Evolutionary conservation across 2,113 vertebrate species (phyloP), one percentile per base, ranked within the genome.

Genomic region (Megalops atlanticus): DNA sequence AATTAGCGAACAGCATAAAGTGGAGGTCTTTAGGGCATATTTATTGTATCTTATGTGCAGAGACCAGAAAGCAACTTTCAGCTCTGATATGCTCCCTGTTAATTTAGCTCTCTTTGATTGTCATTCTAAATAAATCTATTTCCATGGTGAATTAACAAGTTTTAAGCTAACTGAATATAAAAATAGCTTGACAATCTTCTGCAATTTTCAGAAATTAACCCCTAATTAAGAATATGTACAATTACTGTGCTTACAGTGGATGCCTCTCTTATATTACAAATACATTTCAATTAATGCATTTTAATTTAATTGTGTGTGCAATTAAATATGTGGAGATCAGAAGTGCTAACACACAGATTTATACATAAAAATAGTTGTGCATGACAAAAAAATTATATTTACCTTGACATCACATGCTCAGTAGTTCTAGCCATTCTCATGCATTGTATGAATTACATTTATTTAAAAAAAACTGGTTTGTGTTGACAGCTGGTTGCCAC

Each of bases 11-110:
- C 74, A 69, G 79, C 82, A 84, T 86, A 64, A 84, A 76, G 79
- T n/a, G 39, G 77, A 85, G 64, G 76, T 82, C 84, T 85, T 82
- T 69, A 40, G 83, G 85, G 83, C 69, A 81, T 84, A 86, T 79
- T 86, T 81, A 82, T 84, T 81, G 31, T 79, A 58, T 58, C 79
- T 70, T 79, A 77, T 80, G 77, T 49, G 54, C 27, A 83, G 47
- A 80, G 78, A 80, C 64, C 81, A 75, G 68, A 58, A 68, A 81
- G 68, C 45, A 27, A n/a, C 10, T 73, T 77, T 68, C 31, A 24
- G 24, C 64, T 85, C 52, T 54, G 70, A 64, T 52, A 54, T 27
- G 39, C 45, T 43, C 43, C 73, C 81, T 76, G 81, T 84, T 79
- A 76, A 82, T 69, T 76, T 77, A 79, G 72, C 73, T 82, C 80